Conservation (phyloP, 2,888 invertebrate species). For the Temnothorax rugatulus region DNA sequence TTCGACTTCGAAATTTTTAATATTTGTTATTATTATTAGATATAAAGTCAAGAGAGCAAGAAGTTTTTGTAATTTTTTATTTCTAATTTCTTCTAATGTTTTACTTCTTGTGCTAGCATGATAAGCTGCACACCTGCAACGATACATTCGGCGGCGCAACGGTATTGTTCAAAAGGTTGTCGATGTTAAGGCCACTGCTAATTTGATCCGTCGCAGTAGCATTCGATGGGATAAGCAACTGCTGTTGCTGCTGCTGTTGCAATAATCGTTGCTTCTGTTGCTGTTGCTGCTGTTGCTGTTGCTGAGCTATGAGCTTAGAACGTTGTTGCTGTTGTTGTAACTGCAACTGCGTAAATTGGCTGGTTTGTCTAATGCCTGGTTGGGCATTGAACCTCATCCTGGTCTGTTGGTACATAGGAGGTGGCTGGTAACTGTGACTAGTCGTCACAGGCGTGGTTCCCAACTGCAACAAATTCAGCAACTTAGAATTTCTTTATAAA, state of each 20-base stretch:
- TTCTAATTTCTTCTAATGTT: background rate
- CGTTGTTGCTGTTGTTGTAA: conserved; percentile 84
- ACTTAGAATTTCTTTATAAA: background rate
- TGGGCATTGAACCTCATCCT: conserved; percentile 83
- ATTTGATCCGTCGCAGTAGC: conserved; percentile 89
- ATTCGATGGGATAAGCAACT: conserved; percentile 93
- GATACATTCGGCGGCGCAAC: conserved; percentile 97
- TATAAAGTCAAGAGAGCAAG: background rate
- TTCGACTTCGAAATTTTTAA: background rate
- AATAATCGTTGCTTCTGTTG: conserved; percentile 90
- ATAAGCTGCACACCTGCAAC: conserved; percentile 88
- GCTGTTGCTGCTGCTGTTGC: conserved; percentile 93
- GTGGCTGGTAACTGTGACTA: conserved; percentile 85
- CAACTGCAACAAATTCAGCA: conserved; percentile 76
- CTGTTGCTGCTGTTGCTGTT: conserved; percentile 88
- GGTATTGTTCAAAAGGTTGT: conserved; percentile 93
- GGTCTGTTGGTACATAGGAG: conserved; percentile 85
- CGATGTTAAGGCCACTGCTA: conserved; percentile 90
- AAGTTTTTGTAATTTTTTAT: background rate
- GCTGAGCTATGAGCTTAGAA: conserved; percentile 86
- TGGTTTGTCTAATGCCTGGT: conserved; percentile 79
- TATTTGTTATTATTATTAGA: background rate
- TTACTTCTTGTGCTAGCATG: background rate
- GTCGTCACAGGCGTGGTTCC: conserved; percentile 84
- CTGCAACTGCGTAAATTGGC: conserved; percentile 82